Conservation (phyloP, 1,140 invertebrate species). For the Heliconius nattereri region DNA sequence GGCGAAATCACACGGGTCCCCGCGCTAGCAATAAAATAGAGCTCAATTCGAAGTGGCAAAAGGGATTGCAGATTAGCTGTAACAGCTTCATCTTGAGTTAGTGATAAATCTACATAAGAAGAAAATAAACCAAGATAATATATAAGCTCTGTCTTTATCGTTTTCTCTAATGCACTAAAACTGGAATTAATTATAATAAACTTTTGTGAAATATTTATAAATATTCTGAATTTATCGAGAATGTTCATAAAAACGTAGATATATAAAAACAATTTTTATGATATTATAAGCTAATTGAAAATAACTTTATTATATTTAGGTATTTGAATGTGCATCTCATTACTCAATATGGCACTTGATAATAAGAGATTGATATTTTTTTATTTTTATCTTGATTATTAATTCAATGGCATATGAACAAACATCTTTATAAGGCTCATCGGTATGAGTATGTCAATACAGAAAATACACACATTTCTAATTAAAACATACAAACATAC, state of each 20-base stretch:
- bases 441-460: background rate
- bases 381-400: background rate
- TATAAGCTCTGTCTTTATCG: background rate
- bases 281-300: no score
- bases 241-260: background rate
- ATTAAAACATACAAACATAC: background rate
- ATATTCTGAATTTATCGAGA: background rate
- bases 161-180: background rate
- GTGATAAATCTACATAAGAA: constrained; percentile 41
- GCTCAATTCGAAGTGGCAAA: constrained; percentile 40
- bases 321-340: no score
- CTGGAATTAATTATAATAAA: background rate
- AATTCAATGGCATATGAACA: background rate
- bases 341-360: no score
- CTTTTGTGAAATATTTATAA: background rate
- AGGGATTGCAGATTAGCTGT: constrained; percentile 42
- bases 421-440: background rate
- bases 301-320: no score
- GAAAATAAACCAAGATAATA: background rate
- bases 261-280: no score
- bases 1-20: background rate
- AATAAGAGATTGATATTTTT: no score
- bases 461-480: constrained; percentile 1
- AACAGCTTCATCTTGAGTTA: constrained; percentile 47
- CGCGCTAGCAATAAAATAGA: constrained; percentile 40